These are phyloP conservation scores for Aspidoscelis tigris DNA, from an alignment of 2,113 vertebrate species.

Conservation along the genomic window DNA sequence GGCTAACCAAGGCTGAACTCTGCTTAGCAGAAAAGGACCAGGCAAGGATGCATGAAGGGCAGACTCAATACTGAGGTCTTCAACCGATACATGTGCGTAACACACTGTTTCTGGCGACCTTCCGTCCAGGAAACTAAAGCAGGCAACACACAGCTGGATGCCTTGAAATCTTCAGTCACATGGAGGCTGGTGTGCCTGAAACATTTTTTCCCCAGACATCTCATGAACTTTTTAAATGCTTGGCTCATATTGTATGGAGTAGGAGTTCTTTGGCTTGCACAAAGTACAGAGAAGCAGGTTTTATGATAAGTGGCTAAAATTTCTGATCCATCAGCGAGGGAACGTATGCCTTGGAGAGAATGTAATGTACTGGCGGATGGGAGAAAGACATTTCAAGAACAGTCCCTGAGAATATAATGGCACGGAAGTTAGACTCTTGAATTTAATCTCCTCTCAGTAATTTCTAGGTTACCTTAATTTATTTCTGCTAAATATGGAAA, in stretches of 20 bases:
- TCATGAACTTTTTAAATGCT: neutral
- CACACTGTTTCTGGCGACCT: too few species aligned
- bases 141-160: neutral
- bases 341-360: neutral
- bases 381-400: neutral
- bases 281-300: neutral
- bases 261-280: neutral
- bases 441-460: constrained; percentile 19
- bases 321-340: neutral
- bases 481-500: constrained; percentile 54
- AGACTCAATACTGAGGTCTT: too few species aligned
- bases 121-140: too few species aligned
- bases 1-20: too few species aligned
- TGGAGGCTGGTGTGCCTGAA: neutral
- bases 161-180: neutral
- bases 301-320: neutral
- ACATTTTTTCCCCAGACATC: neutral
- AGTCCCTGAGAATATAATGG: constrained; percentile 18
- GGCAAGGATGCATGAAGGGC: too few species aligned
- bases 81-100: too few species aligned
- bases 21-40: too few species aligned
- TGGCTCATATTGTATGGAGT: neutral
- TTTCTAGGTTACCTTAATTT: constrained; percentile 65
- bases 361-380: neutral
- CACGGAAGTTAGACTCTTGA: constrained; percentile 17